phyloP scores from a whole-genome alignment of 2,113 vertebrate genomes.

The Pseudorasbora parva region DNA sequence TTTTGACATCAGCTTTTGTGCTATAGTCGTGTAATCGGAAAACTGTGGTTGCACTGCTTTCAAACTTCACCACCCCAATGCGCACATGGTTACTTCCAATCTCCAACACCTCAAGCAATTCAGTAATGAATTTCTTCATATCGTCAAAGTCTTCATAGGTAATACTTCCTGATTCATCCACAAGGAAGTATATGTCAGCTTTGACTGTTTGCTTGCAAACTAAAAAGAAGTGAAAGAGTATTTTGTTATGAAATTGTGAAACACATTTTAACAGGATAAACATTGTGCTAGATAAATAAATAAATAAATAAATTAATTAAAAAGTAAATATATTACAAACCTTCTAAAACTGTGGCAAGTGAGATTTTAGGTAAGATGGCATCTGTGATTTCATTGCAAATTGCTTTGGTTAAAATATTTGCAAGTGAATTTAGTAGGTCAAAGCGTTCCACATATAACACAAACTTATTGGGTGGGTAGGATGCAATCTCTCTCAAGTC shows the following conservation, averaged over 20 bases:
- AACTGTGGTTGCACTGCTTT: constrained; percentile 59
- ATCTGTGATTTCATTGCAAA: constrained; percentile 74
- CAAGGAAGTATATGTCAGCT: constrained; percentile 87
- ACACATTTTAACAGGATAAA: too few relatives aligned
- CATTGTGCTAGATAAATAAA: too few relatives aligned
- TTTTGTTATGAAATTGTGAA: background rate
- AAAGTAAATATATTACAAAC: constrained; percentile 4
- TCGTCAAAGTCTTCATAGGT: constrained; percentile 71
- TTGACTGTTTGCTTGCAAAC: constrained; percentile 80
- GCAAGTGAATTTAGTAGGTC: constrained; percentile 70
- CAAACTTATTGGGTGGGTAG: constrained; percentile 74
- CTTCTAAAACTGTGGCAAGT: constrained; percentile 5
- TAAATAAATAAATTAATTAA: accelerated
- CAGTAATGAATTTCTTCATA: constrained; percentile 83
- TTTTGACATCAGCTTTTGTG: constrained; percentile 61
- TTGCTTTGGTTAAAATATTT: constrained; percentile 67
- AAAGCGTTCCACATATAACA: constrained; percentile 72
- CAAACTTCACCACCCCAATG: constrained; percentile 81
- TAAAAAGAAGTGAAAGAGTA: constrained; percentile 47
- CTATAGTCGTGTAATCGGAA: constrained; percentile 67
- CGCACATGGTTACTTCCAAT: constrained; percentile 76
- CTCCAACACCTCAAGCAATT: constrained; percentile 74
- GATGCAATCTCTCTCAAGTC: constrained; percentile 77
- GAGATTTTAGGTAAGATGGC: background rate
- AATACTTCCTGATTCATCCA: constrained; percentile 86